Evolutionary conservation across 2,888 invertebrate genomes (phyloP), one percentile per base, ranked within the genome.

Genomic region (Nycteola revayana): DNA sequence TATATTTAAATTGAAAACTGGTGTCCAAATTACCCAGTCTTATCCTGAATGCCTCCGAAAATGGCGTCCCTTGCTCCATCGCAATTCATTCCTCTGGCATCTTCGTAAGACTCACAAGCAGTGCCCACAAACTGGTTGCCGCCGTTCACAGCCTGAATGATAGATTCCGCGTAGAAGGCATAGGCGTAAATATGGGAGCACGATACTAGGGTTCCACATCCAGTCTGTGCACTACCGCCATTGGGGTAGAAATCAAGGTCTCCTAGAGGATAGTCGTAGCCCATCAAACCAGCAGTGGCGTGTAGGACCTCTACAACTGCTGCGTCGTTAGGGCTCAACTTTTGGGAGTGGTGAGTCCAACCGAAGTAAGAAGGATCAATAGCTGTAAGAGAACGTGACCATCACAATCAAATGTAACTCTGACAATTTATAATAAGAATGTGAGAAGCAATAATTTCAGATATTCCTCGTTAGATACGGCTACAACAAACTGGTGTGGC

Each of bases 201-300:
- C 0, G 26, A 1, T 0, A 32, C 0, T 10, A 73, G 66, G 0
- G 28, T 29, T 2, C 60, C 71, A 38, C 89, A 89, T 7, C 79
- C 78, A 1, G 26, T 42, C 48, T 87, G 87, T 21, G 21, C n/a
- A 1, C 43, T 21, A 6, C 87, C 89, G 2, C 86, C 86, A 42
- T 88, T 87, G 14, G 88, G 49, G 43, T 84, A 89, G 56, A 88
- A 86, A 54, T 89, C 78, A 1, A 87, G 3, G 42, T 74, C 60
- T 7, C 89, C 89, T 7, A 88, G 53, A 0, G 88, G 83, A 0
- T 41, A 30, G 49, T 84, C 86, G 48, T 85, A 86, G 17, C 88
- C 89, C 1, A 54, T 29, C 10, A 21, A 3, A 0, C 86, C 86
- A 18, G 72, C 65, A 1, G 83, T 80, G 0, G 80, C 60, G 51